Evolutionary conservation across 2,888 invertebrate species (phyloP).

Genomic region (Stegana nigrithorax): DNA sequence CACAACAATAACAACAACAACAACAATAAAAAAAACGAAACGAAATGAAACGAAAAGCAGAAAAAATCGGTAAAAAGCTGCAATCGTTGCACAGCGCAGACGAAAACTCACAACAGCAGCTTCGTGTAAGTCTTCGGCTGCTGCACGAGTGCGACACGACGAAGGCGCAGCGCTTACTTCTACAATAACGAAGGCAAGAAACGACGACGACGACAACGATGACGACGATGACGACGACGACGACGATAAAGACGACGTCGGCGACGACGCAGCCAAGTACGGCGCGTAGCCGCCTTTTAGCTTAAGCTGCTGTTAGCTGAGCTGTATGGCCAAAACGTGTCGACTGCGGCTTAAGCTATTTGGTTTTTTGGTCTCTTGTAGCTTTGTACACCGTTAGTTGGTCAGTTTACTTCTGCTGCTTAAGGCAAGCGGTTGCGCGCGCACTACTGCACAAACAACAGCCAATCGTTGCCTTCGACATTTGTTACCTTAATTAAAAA

Average conservation of each 20-base stretch:
- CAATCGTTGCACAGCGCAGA: neutral
- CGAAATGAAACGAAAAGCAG: too few species aligned
- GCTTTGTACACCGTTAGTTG: constrained; percentile 54
- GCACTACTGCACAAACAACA: constrained; percentile 28
- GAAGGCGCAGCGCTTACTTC: too few species aligned
- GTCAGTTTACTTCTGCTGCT: constrained; percentile 58
- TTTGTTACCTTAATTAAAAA: constrained; percentile 25
- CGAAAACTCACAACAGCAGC: neutral
- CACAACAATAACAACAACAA: too few species aligned
- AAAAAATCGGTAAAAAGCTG: too few species aligned
- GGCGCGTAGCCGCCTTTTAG: neutral
- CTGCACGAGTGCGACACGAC: too few species aligned
- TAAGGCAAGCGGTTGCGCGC: constrained; percentile 58
- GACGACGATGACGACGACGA: neutral
- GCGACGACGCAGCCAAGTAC: neutral
- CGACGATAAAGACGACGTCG: neutral
- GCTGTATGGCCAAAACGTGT: neutral
- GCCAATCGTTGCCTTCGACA: too few species aligned
- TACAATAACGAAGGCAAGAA: too few species aligned
- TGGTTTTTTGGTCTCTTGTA: constrained; percentile 48
- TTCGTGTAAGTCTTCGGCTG: neutral
- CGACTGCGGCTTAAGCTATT: too few species aligned
- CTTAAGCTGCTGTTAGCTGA: neutral
- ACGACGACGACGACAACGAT: neutral
- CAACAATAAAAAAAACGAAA: neutral